Percentiles rank a stretch among this genome's conserved stretches.
phyloP scores from a whole-genome alignment of 2,888 invertebrate genomes.

The Serripes groenlandicus region DNA sequence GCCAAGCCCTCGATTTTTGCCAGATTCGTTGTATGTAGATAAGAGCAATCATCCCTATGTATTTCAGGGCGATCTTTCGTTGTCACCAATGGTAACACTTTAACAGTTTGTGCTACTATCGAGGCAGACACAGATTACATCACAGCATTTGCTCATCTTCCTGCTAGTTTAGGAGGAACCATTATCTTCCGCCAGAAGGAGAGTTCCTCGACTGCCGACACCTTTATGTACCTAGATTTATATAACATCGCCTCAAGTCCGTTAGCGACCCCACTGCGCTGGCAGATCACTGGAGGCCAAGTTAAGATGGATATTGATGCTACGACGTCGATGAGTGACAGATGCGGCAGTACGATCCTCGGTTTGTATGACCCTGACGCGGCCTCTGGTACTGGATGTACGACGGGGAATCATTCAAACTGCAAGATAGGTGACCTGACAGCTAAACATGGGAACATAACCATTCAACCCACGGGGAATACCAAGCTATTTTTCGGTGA shows the following conservation, averaged over 20 bases:
- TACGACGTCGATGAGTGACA: conserved; percentile 32
- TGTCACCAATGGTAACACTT: conserved; percentile 23
- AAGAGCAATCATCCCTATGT: too few relatives aligned
- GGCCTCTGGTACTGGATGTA: conserved; percentile 46
- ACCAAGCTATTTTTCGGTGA: conserved; percentile 65
- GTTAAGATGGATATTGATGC: conserved; percentile 63
- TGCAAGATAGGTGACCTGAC: conserved; percentile 76
- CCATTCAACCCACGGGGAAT: conserved; percentile 51
- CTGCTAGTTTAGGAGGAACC: conserved; percentile 67
- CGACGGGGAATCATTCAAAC: conserved; percentile 35
- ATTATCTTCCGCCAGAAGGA: conserved; percentile 72
- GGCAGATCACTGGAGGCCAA: conserved; percentile 65
- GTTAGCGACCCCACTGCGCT: conserved; percentile 30
- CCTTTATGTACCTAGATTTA: conserved; percentile 68
- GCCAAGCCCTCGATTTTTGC: too few relatives aligned
- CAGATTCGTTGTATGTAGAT: too few relatives aligned
- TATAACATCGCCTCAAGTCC: conserved; percentile 52
- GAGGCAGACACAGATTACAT: conserved; percentile 62
- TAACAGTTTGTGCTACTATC: conserved; percentile 71
- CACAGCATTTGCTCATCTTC: conserved; percentile 72
- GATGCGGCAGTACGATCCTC: conserved; percentile 62
- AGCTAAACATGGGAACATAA: conserved; percentile 70
- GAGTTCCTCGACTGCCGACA: conserved; percentile 50
- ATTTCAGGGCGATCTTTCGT: conserved; percentile 72
- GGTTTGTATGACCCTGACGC: conserved; percentile 61